Evolutionary conservation across 2,888 invertebrate species (phyloP).

Genomic region (Aphodius granarius): DNA sequence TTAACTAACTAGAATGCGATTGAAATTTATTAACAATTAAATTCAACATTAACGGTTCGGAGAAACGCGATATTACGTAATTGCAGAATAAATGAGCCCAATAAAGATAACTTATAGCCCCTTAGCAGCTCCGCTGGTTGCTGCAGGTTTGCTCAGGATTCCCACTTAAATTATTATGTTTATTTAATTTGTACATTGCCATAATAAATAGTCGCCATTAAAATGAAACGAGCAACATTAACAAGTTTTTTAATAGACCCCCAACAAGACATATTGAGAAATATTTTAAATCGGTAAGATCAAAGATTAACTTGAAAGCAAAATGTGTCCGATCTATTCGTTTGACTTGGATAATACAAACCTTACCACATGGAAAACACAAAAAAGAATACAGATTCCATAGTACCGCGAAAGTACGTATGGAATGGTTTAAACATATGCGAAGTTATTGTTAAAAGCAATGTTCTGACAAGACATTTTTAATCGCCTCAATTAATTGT

Average conservation of each 20-base stretch:
- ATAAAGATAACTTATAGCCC: constrained; percentile 1
- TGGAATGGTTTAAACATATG: too few species aligned
- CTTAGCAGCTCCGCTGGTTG: neutral
- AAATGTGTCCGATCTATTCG: too few species aligned
- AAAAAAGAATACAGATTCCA: too few species aligned
- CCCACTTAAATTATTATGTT: constrained; percentile 24
- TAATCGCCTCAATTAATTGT: too few species aligned
- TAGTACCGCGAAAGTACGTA: too few species aligned
- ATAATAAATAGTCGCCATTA: constrained; percentile 16
- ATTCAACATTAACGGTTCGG: neutral
- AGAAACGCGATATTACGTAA: neutral
- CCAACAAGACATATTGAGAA: neutral
- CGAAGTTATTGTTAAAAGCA: too few species aligned
- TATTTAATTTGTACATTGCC: constrained; percentile 10
- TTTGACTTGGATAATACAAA: too few species aligned
- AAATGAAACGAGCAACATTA: constrained; percentile 1
- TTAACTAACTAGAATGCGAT: neutral
- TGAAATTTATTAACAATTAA: neutral
- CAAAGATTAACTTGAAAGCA: too few species aligned
- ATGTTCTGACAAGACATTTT: too few species aligned
- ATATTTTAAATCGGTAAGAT: too few species aligned
- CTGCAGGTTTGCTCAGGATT: constrained; percentile 16
- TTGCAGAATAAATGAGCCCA: neutral
- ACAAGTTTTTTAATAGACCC: neutral
- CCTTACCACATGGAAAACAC: too few species aligned